A percentile compares a stretch with the other conserved stretches of the same genome.
These are phyloP conservation scores for Sitta europaea DNA, from an alignment of 2,113 vertebrate species.

Conservation along the genomic window DNA sequence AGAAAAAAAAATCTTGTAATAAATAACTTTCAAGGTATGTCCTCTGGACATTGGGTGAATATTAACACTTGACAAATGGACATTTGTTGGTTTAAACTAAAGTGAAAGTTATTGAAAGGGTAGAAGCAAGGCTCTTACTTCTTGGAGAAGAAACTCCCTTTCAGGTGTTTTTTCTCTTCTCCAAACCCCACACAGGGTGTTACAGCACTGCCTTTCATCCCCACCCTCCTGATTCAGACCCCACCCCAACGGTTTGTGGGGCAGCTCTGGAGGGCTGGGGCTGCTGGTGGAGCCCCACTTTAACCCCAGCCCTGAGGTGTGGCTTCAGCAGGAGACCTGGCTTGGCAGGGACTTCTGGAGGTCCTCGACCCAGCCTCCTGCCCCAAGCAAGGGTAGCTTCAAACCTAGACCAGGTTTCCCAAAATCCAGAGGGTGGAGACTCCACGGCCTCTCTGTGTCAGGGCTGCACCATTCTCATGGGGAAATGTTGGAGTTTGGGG, in stretches of 20 bases:
- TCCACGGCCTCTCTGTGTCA: not conserved
- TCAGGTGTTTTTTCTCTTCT: not conserved
- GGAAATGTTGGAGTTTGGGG: not conserved
- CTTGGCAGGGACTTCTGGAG: not conserved
- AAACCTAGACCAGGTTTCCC: not conserved
- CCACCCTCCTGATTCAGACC: not conserved
- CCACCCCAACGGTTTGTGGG: not conserved
- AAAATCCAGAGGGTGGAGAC: not conserved
- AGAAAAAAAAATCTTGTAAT: not conserved
- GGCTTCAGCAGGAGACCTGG: not conserved
- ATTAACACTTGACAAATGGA: constrained; percentile 62
- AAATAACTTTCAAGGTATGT: constrained; percentile 69
- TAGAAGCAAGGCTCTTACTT: not conserved
- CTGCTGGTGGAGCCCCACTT: not conserved
- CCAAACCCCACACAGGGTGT: not conserved
- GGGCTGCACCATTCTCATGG: not conserved
- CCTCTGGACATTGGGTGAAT: constrained; percentile 64
- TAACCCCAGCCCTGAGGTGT: not conserved
- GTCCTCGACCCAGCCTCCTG: not conserved
- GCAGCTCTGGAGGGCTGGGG: not conserved
- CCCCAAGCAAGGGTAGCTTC: not conserved
- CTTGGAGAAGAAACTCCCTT: not conserved
- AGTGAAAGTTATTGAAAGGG: constrained; percentile 35
- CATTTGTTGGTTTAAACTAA: constrained; percentile 35
- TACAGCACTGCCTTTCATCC: not conserved